These are phyloP conservation scores for Sicus ferrugineus DNA, from an alignment of 2,888 invertebrate genomes.

Conservation along the genomic window DNA sequence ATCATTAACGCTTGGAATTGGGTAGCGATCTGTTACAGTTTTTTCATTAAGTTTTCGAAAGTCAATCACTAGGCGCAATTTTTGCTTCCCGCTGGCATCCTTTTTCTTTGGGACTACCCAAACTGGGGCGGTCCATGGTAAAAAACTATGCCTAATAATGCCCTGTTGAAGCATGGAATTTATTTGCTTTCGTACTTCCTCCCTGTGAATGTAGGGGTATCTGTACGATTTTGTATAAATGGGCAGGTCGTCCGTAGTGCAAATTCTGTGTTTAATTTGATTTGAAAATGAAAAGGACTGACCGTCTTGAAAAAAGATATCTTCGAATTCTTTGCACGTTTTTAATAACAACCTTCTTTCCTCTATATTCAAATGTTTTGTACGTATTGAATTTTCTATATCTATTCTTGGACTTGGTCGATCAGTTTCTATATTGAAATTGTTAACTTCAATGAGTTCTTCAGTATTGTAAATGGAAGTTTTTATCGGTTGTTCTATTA, in stretches of 20 bases:
- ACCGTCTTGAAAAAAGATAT: conserved; percentile 9
- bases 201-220: conserved; percentile 21
- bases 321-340: no score
- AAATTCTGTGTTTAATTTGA: conserved; percentile 13
- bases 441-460: no score
- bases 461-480: no score
- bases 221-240: conserved; percentile 7
- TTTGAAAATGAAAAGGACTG: conserved; percentile 1
- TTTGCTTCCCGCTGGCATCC: conserved; percentile 32
- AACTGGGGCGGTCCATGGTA: conserved; percentile 31
- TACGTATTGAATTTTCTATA: no score
- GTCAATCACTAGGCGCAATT: conserved; percentile 29
- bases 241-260: conserved; percentile 1
- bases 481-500: conserved; percentile 16
- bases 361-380: no score
- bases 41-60: conserved; percentile 21
- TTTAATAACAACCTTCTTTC: no score
- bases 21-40: neutral
- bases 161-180: conserved; percentile 24
- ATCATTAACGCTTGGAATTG: neutral
- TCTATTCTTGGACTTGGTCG: no score
- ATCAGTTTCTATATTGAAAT: no score
- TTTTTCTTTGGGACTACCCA: conserved; percentile 32
- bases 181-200: conserved; percentile 23
- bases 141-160: conserved; percentile 34